Conservation (phyloP, 2,888 invertebrate species). For the Mesorhabditis spiculigera region DNA sequence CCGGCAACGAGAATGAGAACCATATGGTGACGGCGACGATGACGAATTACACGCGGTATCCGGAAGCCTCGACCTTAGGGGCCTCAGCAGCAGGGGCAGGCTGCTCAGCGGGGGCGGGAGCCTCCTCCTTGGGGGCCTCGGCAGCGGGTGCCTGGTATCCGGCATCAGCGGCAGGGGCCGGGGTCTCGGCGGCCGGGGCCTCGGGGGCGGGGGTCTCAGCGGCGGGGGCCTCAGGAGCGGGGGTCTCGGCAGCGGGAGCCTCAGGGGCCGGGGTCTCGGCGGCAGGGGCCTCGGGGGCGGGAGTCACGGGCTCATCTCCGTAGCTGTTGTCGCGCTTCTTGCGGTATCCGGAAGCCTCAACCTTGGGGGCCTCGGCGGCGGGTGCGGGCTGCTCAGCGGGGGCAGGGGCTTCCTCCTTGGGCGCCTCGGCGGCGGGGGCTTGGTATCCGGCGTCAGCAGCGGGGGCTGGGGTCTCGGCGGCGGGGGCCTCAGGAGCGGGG, state of each 20-base stretch:
- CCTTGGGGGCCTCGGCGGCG: conserved; percentile 9
- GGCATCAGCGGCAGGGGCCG: neutral
- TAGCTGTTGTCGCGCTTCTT: conserved; percentile 29
- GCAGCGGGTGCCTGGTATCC: conserved; percentile 1
- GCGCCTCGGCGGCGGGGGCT: conserved; percentile 24
- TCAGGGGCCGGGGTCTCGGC: neutral
- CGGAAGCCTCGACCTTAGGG: conserved; percentile 3
- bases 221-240: conserved; percentile 5
- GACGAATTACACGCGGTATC: conserved; percentile 1
- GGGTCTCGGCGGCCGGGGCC: conserved; percentile 1
- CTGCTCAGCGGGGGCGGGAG: conserved; percentile 3
- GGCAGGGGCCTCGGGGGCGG: conserved; percentile 14
- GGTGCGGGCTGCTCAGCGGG: conserved; percentile 15
- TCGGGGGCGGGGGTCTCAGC: neutral
- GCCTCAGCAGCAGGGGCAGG: neutral
- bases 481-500: conserved; percentile 1
- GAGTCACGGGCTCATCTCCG: conserved; percentile 31
- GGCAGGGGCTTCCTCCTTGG: conserved; percentile 14
- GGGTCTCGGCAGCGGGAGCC: neutral
- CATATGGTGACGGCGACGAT: neutral
- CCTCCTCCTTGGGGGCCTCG: conserved; percentile 3
- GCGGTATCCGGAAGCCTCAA: conserved; percentile 29
- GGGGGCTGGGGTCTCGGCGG: conserved; percentile 24
- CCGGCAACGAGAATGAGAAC: neutral
- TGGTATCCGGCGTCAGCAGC: conserved; percentile 29